Evolutionary conservation across 2,797 vertebrate genomes (phyloP).

Genomic region (Synanceia verrucosa): DNA sequence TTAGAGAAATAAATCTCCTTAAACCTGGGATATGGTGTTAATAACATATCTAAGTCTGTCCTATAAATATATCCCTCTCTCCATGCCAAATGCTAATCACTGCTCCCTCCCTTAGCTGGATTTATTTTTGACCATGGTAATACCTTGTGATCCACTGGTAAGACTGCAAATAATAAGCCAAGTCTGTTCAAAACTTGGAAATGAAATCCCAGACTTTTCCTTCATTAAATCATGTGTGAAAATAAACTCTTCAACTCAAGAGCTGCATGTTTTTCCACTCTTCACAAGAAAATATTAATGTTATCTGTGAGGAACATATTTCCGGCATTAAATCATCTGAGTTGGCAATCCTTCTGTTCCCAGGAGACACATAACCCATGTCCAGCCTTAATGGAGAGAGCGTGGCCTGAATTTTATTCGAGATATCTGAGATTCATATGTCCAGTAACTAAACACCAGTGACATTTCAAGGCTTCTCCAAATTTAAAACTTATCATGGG

Average conservation of each 20-base stretch:
- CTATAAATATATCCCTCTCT: slow-evolving; percentile 57
- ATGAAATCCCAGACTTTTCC: slow-evolving; percentile 10
- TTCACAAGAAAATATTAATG: neutral
- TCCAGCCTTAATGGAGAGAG: slow-evolving; percentile 29
- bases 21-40: slow-evolving; percentile 15
- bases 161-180: slow-evolving; percentile 30
- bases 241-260: neutral
- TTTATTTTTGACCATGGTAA: slow-evolving; percentile 59
- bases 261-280: neutral
- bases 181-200: slow-evolving; percentile 31
- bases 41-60: slow-evolving; percentile 37
- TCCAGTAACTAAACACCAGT: slow-evolving; percentile 62
- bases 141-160: slow-evolving; percentile 30
- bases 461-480: slow-evolving; percentile 72
- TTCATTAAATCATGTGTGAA: neutral
- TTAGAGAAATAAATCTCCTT: slow-evolving; percentile 3
- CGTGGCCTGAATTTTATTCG: slow-evolving; percentile 45
- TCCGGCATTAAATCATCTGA: slow-evolving; percentile 32
- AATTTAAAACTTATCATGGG: slow-evolving; percentile 51
- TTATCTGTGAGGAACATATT: slow-evolving; percentile 5
- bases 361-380: slow-evolving; percentile 35
- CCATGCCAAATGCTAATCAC: slow-evolving; percentile 29
- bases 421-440: slow-evolving; percentile 33
- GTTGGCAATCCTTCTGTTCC: slow-evolving; percentile 41
- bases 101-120: slow-evolving; percentile 22